Conservation (phyloP, 2,113 vertebrate genomes). For the Tyrannus savana region DNA sequence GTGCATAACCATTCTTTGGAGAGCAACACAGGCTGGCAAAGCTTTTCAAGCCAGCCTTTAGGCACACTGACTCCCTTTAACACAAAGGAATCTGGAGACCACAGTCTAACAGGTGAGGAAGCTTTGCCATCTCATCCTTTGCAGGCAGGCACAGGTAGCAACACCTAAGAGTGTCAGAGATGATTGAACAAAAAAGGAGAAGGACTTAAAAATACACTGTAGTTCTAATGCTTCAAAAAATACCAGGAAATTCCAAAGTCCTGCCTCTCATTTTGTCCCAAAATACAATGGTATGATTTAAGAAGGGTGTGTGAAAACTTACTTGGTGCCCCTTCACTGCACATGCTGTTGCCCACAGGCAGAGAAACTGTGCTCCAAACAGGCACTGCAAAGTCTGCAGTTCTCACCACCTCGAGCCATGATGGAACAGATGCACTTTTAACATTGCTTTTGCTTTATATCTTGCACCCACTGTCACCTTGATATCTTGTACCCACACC, state of each 20-base stretch:
- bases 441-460: not conserved
- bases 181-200: not conserved
- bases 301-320: not conserved
- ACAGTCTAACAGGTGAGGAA: not conserved
- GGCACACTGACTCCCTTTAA: not conserved
- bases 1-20: not conserved
- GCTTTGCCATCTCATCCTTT: not conserved
- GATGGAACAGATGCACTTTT: not conserved
- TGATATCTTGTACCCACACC: not conserved
- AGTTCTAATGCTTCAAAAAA: not conserved
- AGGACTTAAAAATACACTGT: not conserved
- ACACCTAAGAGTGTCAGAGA: not conserved
- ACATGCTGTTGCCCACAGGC: not conserved
- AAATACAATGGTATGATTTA: constrained; percentile 1
- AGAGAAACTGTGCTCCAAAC: not conserved
- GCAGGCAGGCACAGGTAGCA: not conserved
- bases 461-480: not conserved
- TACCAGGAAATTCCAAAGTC: constrained; percentile 27
- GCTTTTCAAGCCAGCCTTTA: not conserved
- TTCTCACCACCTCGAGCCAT: not conserved
- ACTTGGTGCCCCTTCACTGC: not conserved
- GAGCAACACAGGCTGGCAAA: not conserved
- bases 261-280: constrained; percentile 22
- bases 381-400: not conserved
- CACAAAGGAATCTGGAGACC: not conserved